Base-by-base conservation (phyloP, 2,888 invertebrate genomes). In the Idaea biselata region DNA sequence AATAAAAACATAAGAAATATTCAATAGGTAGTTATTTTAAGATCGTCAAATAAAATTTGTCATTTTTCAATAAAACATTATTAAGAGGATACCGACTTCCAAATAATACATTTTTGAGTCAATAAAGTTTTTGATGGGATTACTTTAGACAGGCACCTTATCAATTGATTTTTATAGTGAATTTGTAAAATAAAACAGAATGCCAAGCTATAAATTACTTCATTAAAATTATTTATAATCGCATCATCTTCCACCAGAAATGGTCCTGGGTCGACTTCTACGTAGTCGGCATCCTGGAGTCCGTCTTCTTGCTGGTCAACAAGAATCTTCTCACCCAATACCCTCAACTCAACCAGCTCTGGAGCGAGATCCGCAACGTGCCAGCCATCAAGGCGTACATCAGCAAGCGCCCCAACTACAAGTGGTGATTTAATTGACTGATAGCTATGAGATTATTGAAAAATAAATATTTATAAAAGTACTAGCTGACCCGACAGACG, bases 381-480 rank as follows among this genome's bases (percentile, higher is more conserved):
- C 81, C 80, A 1, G 71, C 76, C 4, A 76, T 81, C 60, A 76
- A 80, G 63, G 65, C 73, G 16, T 82, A 82, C 68, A 71, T 81
- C 61, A 76, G 68, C 67, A 77, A 74, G 65, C 73, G 81, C 18
- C 78, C 79, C 55, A 63, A 65, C 58, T 79, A 79, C 68, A 74
- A 72, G 63, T 72, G 68, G 65, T 73, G 11, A 44, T 14, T 44
- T 65, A 68, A 32, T 3, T 44, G 44, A 14, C n/a, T 44, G 11
- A 44, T 11, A 44, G 44, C 8, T 8, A 44, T 44, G 44, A 32
- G 59, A 59, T 18, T 54, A 16, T 60, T 33, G 32, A 44, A 55
- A 16, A 62, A 60, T 59, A 57, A 63, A 60, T 18, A 18, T 58
- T 3, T 11, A 8, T 44, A 8, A 44, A 44, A 44, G 44, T 44